Percentiles rank a stretch among this genome's conserved stretches.
These are phyloP conservation scores for Drosophila pachea DNA, from an alignment of 1,140 invertebrate genomes.

Conservation along the genomic window DNA sequence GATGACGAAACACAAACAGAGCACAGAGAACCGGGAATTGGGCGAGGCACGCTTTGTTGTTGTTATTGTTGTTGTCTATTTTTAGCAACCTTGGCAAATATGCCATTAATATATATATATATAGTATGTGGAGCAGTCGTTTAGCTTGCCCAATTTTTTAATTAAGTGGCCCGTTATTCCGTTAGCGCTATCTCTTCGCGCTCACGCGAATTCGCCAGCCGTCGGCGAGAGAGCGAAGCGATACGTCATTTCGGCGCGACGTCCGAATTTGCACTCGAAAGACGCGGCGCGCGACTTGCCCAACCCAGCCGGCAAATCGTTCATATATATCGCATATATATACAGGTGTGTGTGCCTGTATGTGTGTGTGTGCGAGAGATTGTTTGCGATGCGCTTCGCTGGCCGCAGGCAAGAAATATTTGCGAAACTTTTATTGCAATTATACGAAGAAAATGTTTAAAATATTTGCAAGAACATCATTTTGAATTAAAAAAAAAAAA, in stretches of 20 bases:
- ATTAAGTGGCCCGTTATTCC: slow-evolving; percentile 44
- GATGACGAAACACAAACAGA: slow-evolving; percentile 59
- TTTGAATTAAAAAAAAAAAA: no score
- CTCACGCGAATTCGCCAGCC: slow-evolving; percentile 50
- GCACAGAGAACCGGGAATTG: not conserved
- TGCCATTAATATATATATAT: slow-evolving; percentile 52
- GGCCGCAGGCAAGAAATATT: no score
- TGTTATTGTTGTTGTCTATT: slow-evolving; percentile 52
- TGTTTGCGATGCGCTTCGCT: no score
- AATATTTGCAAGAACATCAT: no score
- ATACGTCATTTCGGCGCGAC: slow-evolving; percentile 60
- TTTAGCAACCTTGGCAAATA: slow-evolving; percentile 47
- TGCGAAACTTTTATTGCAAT: no score
- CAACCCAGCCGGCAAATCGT: slow-evolving; percentile 31
- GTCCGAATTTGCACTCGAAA: slow-evolving; percentile 67
- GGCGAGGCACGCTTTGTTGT: not conserved
- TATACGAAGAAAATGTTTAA: no score
- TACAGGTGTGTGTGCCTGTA: not conserved
- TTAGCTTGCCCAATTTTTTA: slow-evolving; percentile 57
- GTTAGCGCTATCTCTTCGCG: slow-evolving; percentile 15
- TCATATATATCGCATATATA: not conserved
- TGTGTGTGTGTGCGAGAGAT: no score
- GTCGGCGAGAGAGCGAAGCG: slow-evolving; percentile 24
- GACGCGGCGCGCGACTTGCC: slow-evolving; percentile 18
- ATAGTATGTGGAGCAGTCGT: slow-evolving; percentile 1